These are phyloP conservation scores for Heliconius cydno DNA, from an alignment of 2,888 invertebrate genomes.

Conservation along the genomic window DNA sequence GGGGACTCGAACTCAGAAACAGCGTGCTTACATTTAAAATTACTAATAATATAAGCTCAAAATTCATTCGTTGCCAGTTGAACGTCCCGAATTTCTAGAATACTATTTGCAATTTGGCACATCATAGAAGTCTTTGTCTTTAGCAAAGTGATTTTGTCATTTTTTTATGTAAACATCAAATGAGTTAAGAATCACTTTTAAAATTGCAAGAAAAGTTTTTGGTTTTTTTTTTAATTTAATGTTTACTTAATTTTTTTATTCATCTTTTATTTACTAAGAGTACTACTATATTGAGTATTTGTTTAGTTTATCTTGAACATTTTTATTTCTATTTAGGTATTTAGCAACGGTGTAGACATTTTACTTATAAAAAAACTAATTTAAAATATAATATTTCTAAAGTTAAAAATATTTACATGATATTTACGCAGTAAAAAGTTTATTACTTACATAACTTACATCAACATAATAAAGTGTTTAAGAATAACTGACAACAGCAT, in stretches of 20 bases:
- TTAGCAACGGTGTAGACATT: too few relatives aligned
- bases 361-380: too few relatives aligned
- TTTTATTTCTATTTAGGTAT: too few relatives aligned
- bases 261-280: background rate
- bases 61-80: slow-evolving; percentile 14
- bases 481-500: slow-evolving; percentile 26
- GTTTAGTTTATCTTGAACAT: too few relatives aligned
- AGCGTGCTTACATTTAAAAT: background rate
- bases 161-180: slow-evolving; percentile 16
- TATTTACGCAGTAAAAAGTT: background rate
- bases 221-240: background rate
- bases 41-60: background rate
- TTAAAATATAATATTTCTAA: too few relatives aligned
- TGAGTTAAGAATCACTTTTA: background rate
- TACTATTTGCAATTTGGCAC: slow-evolving; percentile 19
- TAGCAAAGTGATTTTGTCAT: background rate
- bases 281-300: too few relatives aligned
- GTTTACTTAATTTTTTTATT: background rate
- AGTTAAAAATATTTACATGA: background rate
- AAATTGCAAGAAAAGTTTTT: background rate
- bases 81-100: background rate
- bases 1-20: too few relatives aligned
- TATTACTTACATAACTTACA: background rate
- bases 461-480: background rate
- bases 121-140: slow-evolving; percentile 12